phyloP scores from a whole-genome alignment of 2,113 vertebrate genomes.

The Hippolais icterina region DNA sequence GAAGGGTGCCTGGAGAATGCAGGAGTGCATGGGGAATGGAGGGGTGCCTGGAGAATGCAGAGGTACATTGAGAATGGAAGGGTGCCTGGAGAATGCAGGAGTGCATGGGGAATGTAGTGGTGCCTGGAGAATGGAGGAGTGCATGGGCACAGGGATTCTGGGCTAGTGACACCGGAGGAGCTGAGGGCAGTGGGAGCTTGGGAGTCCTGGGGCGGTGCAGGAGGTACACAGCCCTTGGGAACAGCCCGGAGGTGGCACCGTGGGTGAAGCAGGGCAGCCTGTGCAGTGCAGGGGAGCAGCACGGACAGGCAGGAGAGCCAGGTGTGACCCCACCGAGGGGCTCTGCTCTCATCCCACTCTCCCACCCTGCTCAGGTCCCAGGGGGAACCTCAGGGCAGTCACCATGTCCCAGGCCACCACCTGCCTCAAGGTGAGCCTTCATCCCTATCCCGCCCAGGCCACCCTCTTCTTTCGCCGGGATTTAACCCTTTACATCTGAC shows the following conservation, averaged over 20 bases:
- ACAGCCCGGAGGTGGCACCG: too few species aligned
- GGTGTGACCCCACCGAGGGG: not conserved
- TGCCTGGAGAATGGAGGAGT: fast-evolving
- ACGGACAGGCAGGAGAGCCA: not conserved
- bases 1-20: fast-evolving
- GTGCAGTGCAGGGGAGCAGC: not conserved
- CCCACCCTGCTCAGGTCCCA: not conserved
- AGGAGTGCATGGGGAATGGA: too few species aligned
- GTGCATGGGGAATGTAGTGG: too few species aligned
- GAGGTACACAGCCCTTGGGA: not conserved
- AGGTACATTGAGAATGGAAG: too few species aligned
- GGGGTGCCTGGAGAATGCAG: fast-evolving
- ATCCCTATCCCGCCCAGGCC: fast-evolving
- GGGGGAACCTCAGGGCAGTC: not conserved
- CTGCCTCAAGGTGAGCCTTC: not conserved
- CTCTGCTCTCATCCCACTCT: not conserved
- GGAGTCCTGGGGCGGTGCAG: not conserved
- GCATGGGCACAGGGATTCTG: fast-evolving
- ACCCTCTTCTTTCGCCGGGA: fast-evolving
- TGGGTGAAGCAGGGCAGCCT: not conserved
- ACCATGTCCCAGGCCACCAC: not conserved
- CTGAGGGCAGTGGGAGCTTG: not conserved
- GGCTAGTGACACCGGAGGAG: fast-evolving
- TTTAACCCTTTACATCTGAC: not conserved
- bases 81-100: too few species aligned